phyloP scores from a whole-genome alignment of 1,140 invertebrate genomes.

The Ips nitidus region DNA sequence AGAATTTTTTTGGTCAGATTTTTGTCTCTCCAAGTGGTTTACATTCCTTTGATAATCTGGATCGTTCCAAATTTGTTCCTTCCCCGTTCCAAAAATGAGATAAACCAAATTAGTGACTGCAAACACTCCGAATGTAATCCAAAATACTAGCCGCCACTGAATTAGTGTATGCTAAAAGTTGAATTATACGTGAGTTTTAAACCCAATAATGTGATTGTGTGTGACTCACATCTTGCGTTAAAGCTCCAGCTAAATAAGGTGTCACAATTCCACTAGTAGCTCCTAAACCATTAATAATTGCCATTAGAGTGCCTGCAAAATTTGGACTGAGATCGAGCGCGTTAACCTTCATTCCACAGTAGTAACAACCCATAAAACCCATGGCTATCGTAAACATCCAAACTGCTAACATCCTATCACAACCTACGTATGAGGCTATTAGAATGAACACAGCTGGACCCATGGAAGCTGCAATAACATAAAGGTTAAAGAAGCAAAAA shows the following conservation, averaged over 20 bases:
- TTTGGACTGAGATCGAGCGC: slow-evolving; percentile 82
- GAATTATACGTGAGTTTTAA: neutral
- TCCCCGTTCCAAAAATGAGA: slow-evolving; percentile 68
- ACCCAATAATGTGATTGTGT: neutral
- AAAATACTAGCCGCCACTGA: slow-evolving; percentile 83
- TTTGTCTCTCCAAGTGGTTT: too few species aligned
- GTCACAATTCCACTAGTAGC: slow-evolving; percentile 81
- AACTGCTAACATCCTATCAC: slow-evolving; percentile 64
- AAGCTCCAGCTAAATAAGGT: slow-evolving; percentile 74
- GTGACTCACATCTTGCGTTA: slow-evolving; percentile 68
- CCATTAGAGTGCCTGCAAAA: slow-evolving; percentile 81
- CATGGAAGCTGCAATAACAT: slow-evolving; percentile 63
- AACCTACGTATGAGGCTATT: slow-evolving; percentile 78
- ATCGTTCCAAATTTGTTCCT: slow-evolving; percentile 70
- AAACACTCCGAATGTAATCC: slow-evolving; percentile 75
- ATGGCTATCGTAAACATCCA: slow-evolving; percentile 70
- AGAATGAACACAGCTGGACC: slow-evolving; percentile 78
- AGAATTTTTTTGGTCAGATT: too few species aligned
- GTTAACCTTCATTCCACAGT: slow-evolving; percentile 78
- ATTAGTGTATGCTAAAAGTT: slow-evolving; percentile 65
- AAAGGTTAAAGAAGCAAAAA: slow-evolving; percentile 1
- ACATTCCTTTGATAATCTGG: slow-evolving; percentile 5
- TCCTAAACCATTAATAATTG: slow-evolving; percentile 81
- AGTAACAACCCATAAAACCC: slow-evolving; percentile 76
- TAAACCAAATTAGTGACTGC: slow-evolving; percentile 73